Evolutionary conservation across 2,888 invertebrate genomes (phyloP), one percentile per base, ranked within the genome.

Genomic region (Microdon myrmicae): DNA sequence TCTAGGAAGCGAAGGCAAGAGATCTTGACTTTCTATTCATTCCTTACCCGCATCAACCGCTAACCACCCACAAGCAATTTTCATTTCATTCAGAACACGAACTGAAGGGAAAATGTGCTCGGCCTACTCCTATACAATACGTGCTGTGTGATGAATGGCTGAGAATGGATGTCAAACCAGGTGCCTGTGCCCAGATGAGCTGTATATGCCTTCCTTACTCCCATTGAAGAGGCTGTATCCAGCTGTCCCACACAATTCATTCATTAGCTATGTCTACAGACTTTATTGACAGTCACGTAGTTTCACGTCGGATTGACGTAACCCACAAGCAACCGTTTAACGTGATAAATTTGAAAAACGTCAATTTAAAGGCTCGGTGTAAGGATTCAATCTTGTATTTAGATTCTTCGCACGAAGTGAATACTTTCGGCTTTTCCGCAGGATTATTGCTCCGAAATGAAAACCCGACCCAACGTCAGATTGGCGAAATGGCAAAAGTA

Each of bases 221-320:
- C 26, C n/a, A n/a, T n/a, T n/a, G n/a, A n/a, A n/a, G n/a, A n/a
- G 7, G 5, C 26, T 22, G 31, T 12, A 39, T 25, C 41, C 44
- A 37, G 43, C 35, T 47, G 45, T 45, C 45, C 37, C 34, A 20
- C 13, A 38, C 16, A 9, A 32, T 32, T 43, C 43, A 43, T 23
- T 20, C 31, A 14, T 5, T 13, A 10, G 12, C 16, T 9, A 13
- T 25, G n/a, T 7, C 13, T 19, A 20, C 8, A 25, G 28, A 48
- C 26, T 31, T 37, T 39, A 14, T 39, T 55, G 48, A 35, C 41
- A 56, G 56, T 56, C 56, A 64, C 61, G 56, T 64, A 64, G 39
- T 39, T 16, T 41, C 12, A 43, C 28, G 23, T 23, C 51, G 43
- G 43, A 43, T 51, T 32, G 45, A 55, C 38, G 39, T 34, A 22